A percentile compares a stretch with the other conserved stretches of the same genome.
These are phyloP conservation scores for Chlorodrepanis virens DNA, from an alignment of 2,113 vertebrate genomes.

Conservation along the genomic window DNA sequence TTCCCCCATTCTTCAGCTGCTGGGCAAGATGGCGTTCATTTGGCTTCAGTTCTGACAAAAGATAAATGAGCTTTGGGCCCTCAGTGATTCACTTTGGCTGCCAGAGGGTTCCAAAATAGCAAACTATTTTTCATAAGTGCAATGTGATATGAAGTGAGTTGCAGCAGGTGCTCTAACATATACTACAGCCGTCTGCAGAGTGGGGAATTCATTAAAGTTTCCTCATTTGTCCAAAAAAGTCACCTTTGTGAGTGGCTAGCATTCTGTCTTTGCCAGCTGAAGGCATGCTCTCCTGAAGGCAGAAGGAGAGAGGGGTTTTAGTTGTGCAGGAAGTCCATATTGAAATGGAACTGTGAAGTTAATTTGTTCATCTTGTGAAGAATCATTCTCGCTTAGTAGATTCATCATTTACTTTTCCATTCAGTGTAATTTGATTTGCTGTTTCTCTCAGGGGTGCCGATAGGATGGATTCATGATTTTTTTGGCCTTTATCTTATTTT, in stretches of 20 bases:
- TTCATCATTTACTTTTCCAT: not conserved
- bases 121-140: conserved; percentile 99
- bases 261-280: conserved; percentile 59
- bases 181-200: conserved; percentile 79
- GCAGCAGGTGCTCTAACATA: conserved; percentile 90
- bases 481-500: not conserved
- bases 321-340: not conserved
- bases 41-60: conserved; percentile 99
- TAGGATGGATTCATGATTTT: not conserved
- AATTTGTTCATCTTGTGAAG: conserved; percentile 7
- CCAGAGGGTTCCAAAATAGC: conserved; percentile 99
- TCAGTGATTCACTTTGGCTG: conserved; percentile 94
- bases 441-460: not conserved
- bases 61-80: conserved; percentile 99
- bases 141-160: conserved; percentile 91
- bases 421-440: not conserved
- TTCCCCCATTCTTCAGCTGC: conserved; percentile 91
- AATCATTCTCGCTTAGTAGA: not conserved
- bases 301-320: not conserved
- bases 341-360: not conserved
- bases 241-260: conserved; percentile 64
- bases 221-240: conserved; percentile 74
- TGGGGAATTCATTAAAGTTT: conserved; percentile 85
- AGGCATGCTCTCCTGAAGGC: not conserved
- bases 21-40: conserved; percentile 93